Evolutionary conservation across 2,797 vertebrate species (phyloP).

Genomic region (Anisognathus igniventris): DNA sequence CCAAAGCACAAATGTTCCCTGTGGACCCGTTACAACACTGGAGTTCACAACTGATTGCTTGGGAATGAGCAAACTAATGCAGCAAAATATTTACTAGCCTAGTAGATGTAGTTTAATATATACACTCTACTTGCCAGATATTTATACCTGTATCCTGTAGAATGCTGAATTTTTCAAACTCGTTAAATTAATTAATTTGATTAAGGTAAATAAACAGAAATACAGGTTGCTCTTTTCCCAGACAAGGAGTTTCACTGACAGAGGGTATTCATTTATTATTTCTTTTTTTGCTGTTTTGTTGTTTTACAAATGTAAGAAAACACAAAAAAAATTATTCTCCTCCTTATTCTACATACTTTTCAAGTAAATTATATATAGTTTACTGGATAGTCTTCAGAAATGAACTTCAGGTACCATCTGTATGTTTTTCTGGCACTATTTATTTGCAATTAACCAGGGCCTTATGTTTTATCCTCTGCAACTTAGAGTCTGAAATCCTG

Average conservation of each 20-base stretch:
- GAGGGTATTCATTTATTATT: neutral
- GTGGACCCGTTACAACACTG: neutral
- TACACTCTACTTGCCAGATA: conserved; percentile 16
- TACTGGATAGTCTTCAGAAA: conserved; percentile 38
- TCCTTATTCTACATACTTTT: neutral
- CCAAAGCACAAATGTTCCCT: conserved; percentile 63
- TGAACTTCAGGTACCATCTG: conserved; percentile 72
- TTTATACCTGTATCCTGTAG: conserved; percentile 35
- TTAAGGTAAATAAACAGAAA: conserved; percentile 42
- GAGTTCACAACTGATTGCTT: conserved; percentile 37
- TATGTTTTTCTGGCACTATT: conserved; percentile 66
- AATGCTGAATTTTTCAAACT: neutral
- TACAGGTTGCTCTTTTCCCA: neutral
- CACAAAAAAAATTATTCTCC: neutral
- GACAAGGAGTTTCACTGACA: neutral
- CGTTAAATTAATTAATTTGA: conserved; percentile 37
- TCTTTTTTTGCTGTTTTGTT: neutral
- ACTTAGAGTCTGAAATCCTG: conserved; percentile 50
- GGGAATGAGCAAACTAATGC: conserved; percentile 34
- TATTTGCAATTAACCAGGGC: conserved; percentile 72
- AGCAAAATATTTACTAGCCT: conserved; percentile 32
- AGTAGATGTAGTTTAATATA: neutral
- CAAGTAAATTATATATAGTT: conserved; percentile 43
- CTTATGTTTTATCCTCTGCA: conserved; percentile 69
- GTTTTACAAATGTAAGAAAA: neutral